phyloP scores from a whole-genome alignment of 2,113 vertebrate genomes.

The Anser brachyrhynchus region DNA sequence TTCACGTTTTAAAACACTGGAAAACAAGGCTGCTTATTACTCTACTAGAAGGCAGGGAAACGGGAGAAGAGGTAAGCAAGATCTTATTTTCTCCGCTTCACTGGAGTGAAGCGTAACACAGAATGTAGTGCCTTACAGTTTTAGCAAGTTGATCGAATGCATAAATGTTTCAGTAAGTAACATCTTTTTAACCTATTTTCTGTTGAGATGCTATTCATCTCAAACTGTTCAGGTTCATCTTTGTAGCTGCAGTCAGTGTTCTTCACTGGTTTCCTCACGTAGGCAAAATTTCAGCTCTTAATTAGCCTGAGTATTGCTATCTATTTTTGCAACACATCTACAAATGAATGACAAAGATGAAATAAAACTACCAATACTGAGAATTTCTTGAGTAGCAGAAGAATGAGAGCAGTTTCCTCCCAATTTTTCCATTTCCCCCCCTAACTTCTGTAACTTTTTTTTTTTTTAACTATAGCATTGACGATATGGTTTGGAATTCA shows the following conservation, averaged over 20 bases:
- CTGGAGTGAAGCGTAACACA: not conserved
- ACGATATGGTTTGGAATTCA: not conserved
- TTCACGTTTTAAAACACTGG: not conserved
- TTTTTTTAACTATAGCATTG: not conserved
- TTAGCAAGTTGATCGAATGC: fast-evolving
- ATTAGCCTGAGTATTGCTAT: not conserved
- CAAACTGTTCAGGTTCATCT: not conserved
- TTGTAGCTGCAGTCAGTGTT: not conserved
- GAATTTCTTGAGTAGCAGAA: not conserved
- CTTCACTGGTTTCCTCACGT: not conserved
- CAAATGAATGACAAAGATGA: not conserved
- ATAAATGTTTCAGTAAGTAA: not conserved
- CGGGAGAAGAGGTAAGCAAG: not conserved
- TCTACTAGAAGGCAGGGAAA: not conserved
- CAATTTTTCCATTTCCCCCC: fast-evolving
- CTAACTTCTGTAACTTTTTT: not conserved
- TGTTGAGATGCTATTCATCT: not conserved
- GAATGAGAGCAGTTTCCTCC: not conserved
- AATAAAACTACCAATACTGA: not conserved
- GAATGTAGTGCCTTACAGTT: not conserved
- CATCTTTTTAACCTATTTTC: not conserved
- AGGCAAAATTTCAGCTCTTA: not conserved
- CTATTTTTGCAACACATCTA: not conserved
- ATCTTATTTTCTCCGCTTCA: not conserved
- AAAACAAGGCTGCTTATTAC: not conserved